phyloP scores from a whole-genome alignment of 2,797 vertebrate species.

The Neomorphus geoffroyi region DNA sequence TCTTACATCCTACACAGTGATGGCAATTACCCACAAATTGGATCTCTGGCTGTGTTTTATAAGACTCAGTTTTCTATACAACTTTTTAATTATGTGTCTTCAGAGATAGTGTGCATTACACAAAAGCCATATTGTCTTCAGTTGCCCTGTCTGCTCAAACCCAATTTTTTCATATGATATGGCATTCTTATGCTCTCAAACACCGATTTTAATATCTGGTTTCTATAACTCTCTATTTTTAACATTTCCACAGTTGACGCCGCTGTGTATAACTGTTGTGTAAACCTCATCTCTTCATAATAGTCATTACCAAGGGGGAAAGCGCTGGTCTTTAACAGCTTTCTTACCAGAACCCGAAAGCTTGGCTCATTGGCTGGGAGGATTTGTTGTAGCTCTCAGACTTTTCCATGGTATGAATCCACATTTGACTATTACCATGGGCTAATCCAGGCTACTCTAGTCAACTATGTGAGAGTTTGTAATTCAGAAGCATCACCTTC shows the following conservation, averaged over 20 bases:
- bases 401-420: not conserved
- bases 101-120: not conserved
- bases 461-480: not conserved
- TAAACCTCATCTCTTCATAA: not conserved
- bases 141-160: not conserved
- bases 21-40: constrained; percentile 42
- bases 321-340: not conserved
- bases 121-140: not conserved
- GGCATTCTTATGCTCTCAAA: not conserved
- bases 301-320: not conserved
- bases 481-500: not conserved
- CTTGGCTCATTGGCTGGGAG: not conserved
- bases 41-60: constrained; percentile 21
- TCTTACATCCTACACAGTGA: not conserved
- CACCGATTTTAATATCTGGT: not conserved
- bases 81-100: constrained; percentile 51
- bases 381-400: not conserved
- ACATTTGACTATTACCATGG: not conserved
- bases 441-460: not conserved
- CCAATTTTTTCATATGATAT: not conserved
- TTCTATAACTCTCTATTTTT: not conserved
- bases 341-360: not conserved
- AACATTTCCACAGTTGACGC: not conserved
- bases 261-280: not conserved
- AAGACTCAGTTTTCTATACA: constrained; percentile 20